Base-by-base conservation (phyloP, 2,113 vertebrate species). In the Raphicerus campestris region DNA sequence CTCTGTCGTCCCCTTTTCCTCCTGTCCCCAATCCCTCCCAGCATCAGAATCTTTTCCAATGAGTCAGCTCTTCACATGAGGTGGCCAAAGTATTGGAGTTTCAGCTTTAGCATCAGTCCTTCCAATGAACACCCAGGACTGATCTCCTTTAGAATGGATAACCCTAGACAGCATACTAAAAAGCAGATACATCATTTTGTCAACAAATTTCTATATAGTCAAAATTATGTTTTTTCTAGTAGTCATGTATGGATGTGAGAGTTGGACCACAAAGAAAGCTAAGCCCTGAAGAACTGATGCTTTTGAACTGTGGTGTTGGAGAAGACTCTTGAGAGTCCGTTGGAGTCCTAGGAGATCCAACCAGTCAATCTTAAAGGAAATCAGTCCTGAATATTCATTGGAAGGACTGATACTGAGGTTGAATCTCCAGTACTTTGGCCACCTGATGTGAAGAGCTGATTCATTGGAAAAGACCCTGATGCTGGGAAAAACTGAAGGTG, bases 401-500 rank as follows among this genome's bases (percentile, higher is more conserved):
- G 61, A 66, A 19, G 61, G 7, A 66, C 61, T n/a, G 61, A n/a
- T n/a, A 19, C 15, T 19, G 16, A n/a, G 16, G 61, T 9, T 66
- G 32, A 66, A 19, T 7, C 61, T n/a, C 32, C 7, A 66, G 9
- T 66, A 66, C 17, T 66, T 35, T 19, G 32, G 63, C 63, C 4
- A 1, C 32, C 32, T 66, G 28, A 19, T 35, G 17, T 1, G 8
- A 66, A 35, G 63, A 66, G 32, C 17, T 66, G 17, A 35, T 0
- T 35, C 32, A 5, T 10, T 70, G 63, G 63, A 35, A 35, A 66
- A 66, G 32, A 66, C 63, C 17, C 4, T 70, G 63, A 70, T 70
- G 8, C 63, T 70, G 17, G 63, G 17, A 35, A 16, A 2, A 17
- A 70, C 0, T 35, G 63, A 8, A 4, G 63, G 17, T 3, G 0